Conservation (phyloP, 2,113 vertebrate genomes). For the Onychorhynchus coronatus region DNA sequence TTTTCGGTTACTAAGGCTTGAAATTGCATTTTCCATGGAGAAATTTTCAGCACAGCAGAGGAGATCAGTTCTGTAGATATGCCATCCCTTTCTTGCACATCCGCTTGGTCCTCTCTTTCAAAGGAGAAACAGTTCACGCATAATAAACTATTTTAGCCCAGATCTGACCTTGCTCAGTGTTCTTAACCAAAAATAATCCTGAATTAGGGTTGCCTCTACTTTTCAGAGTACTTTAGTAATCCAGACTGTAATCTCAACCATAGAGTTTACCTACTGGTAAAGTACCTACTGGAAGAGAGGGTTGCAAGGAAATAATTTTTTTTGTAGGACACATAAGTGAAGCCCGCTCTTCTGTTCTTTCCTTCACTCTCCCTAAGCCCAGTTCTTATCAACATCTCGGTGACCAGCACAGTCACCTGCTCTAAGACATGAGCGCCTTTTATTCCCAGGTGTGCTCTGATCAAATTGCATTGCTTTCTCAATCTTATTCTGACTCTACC, state of each 20-base stretch:
- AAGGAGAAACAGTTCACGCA: background rate
- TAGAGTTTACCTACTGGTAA: background rate
- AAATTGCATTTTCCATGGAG: background rate
- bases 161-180: background rate
- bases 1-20: background rate
- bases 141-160: background rate
- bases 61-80: background rate
- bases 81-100: background rate
- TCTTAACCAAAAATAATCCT: background rate
- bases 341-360: background rate
- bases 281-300: background rate
- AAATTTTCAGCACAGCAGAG: background rate
- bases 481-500: background rate
- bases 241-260: background rate
- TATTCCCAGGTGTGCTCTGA: background rate
- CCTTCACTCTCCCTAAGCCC: background rate
- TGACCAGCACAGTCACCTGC: background rate
- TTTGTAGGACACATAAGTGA: background rate
- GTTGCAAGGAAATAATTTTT: background rate
- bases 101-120: background rate
- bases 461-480: fast-evolving
- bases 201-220: background rate
- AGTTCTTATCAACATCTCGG: background rate
- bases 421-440: background rate
- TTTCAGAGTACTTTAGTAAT: background rate